These are phyloP conservation scores for Drosophila pruinosa DNA, from an alignment of 1,140 invertebrate genomes.

Conservation along the genomic window DNA sequence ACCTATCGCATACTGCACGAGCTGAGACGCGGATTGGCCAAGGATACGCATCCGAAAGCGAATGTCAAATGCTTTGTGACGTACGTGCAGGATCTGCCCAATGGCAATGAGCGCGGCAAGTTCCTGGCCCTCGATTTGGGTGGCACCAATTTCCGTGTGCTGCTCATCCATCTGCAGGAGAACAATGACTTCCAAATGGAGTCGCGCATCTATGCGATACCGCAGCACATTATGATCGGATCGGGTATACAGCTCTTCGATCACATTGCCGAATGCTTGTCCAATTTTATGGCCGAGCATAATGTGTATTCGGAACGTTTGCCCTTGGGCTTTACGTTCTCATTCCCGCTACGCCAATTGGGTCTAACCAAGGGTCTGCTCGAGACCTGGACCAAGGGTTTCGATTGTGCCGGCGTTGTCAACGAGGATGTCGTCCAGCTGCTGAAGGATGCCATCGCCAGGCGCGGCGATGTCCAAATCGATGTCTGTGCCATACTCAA, in stretches of 20 bases:
- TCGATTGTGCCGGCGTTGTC: slow-evolving; percentile 95
- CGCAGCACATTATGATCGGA: slow-evolving; percentile 97
- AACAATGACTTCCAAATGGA: slow-evolving; percentile 95
- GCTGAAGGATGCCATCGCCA: slow-evolving; percentile 92
- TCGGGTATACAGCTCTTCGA: slow-evolving; percentile 96
- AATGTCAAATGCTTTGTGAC: slow-evolving; percentile 96
- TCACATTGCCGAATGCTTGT: slow-evolving; percentile 98
- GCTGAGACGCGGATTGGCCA: slow-evolving; percentile 91
- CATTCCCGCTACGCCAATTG: slow-evolving; percentile 96
- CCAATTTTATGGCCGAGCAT: slow-evolving; percentile 95
- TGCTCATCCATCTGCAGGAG: slow-evolving; percentile 94
- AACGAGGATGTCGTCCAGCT: slow-evolving; percentile 95
- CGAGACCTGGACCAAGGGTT: slow-evolving; percentile 98
- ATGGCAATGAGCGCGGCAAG: slow-evolving; percentile 97
- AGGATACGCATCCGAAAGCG: slow-evolving; percentile 90
- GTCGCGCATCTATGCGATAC: slow-evolving; percentile 98
- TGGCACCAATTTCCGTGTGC: slow-evolving; percentile 98
- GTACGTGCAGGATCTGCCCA: slow-evolving; percentile 97
- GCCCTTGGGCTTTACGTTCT: slow-evolving; percentile 99
- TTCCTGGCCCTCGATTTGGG: slow-evolving; percentile 99
- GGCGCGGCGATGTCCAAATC: slow-evolving; percentile 95
- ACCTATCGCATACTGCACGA: slow-evolving; percentile 90
- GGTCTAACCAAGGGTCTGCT: slow-evolving; percentile 96
- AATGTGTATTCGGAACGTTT: slow-evolving; percentile 90
- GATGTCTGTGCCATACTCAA: slow-evolving; percentile 98